Evolutionary conservation across 2,113 vertebrate genomes (phyloP).

Genomic region (Archilochus colubris): DNA sequence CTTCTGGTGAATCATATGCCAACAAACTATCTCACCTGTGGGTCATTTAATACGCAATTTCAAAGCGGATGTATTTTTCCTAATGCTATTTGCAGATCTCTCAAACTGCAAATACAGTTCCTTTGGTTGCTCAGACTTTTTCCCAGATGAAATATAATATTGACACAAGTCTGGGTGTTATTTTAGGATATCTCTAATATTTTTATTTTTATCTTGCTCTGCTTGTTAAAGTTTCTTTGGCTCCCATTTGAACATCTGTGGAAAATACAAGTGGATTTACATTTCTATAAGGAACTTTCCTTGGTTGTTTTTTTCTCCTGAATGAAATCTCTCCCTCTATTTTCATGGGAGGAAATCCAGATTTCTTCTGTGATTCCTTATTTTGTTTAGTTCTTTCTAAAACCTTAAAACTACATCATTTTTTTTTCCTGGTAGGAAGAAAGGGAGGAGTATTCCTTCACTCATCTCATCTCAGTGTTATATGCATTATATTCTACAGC

Average conservation of each 20-base stretch:
- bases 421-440: background rate
- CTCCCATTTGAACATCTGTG: background rate
- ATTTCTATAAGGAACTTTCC: background rate
- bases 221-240: conserved; percentile 1
- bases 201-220: conserved; percentile 31
- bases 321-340: background rate
- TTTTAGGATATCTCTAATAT: conserved; percentile 31
- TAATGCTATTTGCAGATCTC: conserved; percentile 10
- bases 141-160: background rate
- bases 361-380: background rate
- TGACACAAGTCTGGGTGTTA: background rate
- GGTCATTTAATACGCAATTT: background rate
- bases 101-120: background rate
- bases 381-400: background rate
- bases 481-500: background rate
- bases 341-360: background rate
- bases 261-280: conserved; percentile 29
- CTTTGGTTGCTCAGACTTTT: background rate
- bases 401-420: background rate
- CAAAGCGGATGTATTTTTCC: background rate
- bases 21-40: background rate
- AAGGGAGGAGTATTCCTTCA: background rate
- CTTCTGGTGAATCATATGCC: background rate
- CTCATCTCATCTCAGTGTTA: background rate
- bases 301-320: background rate